Evolutionary conservation across 2,888 invertebrate genomes (phyloP).

Genomic region (Eupithecia inturbata): DNA sequence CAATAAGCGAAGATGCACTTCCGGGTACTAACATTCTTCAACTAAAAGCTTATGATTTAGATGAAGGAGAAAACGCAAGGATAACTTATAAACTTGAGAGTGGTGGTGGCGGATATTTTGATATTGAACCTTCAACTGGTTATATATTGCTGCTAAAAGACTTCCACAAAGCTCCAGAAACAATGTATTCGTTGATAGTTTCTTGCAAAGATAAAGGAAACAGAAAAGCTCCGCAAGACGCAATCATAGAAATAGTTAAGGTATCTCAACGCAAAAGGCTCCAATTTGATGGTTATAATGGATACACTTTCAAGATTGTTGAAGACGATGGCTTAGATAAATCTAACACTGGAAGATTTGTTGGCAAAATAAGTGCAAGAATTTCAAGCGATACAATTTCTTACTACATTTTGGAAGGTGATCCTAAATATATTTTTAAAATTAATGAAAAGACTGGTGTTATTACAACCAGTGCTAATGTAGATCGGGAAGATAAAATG

Average conservation of each 20-base stretch:
- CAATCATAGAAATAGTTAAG: constrained; percentile 91
- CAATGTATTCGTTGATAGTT: constrained; percentile 88
- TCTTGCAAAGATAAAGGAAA: constrained; percentile 93
- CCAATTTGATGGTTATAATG: constrained; percentile 89
- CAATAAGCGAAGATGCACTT: constrained; percentile 87
- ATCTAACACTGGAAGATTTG: constrained; percentile 86
- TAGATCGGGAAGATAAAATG: constrained; percentile 93
- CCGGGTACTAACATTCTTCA: constrained; percentile 87
- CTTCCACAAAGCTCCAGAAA: constrained; percentile 86
- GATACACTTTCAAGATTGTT: constrained; percentile 91
- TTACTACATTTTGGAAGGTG: constrained; percentile 92
- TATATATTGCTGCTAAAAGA: constrained; percentile 88
- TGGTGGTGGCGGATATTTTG: constrained; percentile 91
- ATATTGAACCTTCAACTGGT: constrained; percentile 91
- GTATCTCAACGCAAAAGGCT: constrained; percentile 88
- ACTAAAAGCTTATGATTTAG: constrained; percentile 92
- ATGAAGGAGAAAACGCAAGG: constrained; percentile 94
- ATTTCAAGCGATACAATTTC: constrained; percentile 86
- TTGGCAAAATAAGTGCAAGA: constrained; percentile 89
- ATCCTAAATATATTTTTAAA: constrained; percentile 89
- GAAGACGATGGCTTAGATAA: constrained; percentile 90
- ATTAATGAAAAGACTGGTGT: constrained; percentile 91
- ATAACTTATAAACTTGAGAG: constrained; percentile 91
- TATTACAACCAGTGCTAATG: constrained; percentile 89
- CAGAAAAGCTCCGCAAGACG: constrained; percentile 88